Conservation (phyloP, 2,797 vertebrate species). For the Eupleurogrammus muticus region DNA sequence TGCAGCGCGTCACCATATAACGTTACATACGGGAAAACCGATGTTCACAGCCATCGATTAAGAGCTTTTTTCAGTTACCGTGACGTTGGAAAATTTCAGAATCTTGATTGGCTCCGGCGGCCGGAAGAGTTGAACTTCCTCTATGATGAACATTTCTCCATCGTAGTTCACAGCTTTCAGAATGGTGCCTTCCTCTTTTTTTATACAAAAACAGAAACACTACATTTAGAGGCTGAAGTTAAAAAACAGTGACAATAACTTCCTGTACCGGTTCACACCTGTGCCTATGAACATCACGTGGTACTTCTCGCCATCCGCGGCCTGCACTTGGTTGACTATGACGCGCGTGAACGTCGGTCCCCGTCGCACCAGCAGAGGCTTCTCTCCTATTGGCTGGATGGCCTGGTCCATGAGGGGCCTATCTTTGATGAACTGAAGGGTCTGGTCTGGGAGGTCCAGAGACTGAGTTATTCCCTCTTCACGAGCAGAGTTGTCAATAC, state of each 20-base stretch:
- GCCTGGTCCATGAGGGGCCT: slow-evolving; percentile 83
- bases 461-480: slow-evolving; percentile 59
- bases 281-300: slow-evolving; percentile 87
- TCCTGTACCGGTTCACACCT: slow-evolving; percentile 65
- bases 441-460: slow-evolving; percentile 83
- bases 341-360: slow-evolving; percentile 80
- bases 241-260: neutral
- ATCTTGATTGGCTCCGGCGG: slow-evolving; percentile 75
- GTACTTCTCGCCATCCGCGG: slow-evolving; percentile 71
- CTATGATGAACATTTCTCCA: slow-evolving; percentile 85
- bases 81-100: slow-evolving; percentile 78
- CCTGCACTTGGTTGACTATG: slow-evolving; percentile 75
- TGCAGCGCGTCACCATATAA: slow-evolving; percentile 48
- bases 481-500: slow-evolving; percentile 75
- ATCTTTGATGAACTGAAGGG: slow-evolving; percentile 83
- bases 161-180: slow-evolving; percentile 85
- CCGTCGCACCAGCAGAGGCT: slow-evolving; percentile 77
- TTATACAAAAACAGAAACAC: slow-evolving; percentile 5
- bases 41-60: slow-evolving; percentile 9
- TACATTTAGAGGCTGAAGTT: slow-evolving; percentile 10
- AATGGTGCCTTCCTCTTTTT: slow-evolving; percentile 83
- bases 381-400: slow-evolving; percentile 68
- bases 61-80: slow-evolving; percentile 67
- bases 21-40: too few relatives aligned
- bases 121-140: slow-evolving; percentile 85